phyloP scores from a whole-genome alignment of 2,797 vertebrate species.

The Diplodus sargus region DNA sequence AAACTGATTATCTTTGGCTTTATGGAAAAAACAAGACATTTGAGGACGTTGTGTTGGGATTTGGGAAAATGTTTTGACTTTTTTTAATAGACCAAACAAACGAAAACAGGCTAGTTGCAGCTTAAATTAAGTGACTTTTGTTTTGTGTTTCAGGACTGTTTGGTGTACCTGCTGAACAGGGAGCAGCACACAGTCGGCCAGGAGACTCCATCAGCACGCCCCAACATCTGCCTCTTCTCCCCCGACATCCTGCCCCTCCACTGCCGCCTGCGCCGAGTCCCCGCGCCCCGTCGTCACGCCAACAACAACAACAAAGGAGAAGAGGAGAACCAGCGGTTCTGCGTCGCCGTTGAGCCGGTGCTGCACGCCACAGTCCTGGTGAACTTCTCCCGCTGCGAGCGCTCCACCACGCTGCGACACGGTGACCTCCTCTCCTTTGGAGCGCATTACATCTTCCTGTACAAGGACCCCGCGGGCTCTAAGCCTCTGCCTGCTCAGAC shows the following conservation, averaged over 20 bases:
- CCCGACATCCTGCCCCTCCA: conserved; percentile 96
- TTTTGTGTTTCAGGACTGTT: conserved; percentile 88
- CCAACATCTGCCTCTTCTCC: conserved; percentile 94
- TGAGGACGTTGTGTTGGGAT: too few relatives aligned
- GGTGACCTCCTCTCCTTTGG: conserved; percentile 96
- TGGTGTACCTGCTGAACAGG: conserved; percentile 93
- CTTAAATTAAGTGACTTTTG: neutral
- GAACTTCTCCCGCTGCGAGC: conserved; percentile 90
- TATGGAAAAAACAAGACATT: too few relatives aligned
- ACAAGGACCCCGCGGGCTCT: conserved; percentile 91
- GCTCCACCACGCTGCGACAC: conserved; percentile 87
- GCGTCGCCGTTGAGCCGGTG: conserved; percentile 88
- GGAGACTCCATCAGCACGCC: conserved; percentile 92
- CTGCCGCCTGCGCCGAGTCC: conserved; percentile 85
- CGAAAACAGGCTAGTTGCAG: too few relatives aligned
- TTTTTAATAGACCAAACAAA: too few relatives aligned
- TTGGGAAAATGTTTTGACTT: too few relatives aligned
- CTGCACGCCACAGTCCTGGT: conserved; percentile 87
- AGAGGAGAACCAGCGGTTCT: conserved; percentile 73
- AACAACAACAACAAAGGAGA: conserved; percentile 65
- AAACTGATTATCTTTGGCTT: too few relatives aligned
- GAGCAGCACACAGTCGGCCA: conserved; percentile 96
- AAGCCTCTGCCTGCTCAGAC: conserved; percentile 90
- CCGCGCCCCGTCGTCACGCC: conserved; percentile 68
- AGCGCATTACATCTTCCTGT: conserved; percentile 94